Conservation (phyloP, 2,113 vertebrate species). For the Mustelus asterias region DNA sequence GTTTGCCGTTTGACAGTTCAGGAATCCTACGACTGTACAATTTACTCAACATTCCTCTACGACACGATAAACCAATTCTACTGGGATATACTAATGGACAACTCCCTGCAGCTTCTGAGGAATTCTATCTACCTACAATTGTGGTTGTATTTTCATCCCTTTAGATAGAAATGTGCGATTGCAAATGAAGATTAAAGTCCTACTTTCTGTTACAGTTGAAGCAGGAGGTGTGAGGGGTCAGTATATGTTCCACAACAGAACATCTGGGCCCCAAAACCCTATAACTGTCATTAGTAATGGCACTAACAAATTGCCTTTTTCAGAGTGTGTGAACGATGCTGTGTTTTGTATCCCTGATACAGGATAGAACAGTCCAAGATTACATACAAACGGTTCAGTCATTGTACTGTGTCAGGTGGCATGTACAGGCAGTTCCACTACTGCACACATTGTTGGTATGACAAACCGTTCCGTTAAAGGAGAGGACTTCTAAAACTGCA, state of each 20-base stretch:
- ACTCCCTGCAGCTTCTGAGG: neutral
- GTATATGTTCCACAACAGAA: constrained; percentile 13
- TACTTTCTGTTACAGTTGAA: constrained; percentile 23
- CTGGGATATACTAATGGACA: constrained; percentile 14
- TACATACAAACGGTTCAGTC: no score
- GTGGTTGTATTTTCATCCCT: neutral
- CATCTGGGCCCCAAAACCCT: neutral
- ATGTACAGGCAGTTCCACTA: neutral
- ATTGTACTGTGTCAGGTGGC: neutral
- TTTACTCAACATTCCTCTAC: neutral
- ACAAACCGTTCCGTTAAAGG: neutral
- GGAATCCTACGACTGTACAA: neutral
- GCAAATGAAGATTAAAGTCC: constrained; percentile 1
- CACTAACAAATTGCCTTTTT: neutral
- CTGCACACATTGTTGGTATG: neutral
- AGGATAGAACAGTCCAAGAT: neutral
- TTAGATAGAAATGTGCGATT: constrained; percentile 27
- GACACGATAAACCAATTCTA: neutral
- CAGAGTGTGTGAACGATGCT: neutral
- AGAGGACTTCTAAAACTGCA: neutral
- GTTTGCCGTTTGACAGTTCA: neutral
- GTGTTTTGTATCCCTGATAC: neutral
- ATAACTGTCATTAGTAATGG: neutral
- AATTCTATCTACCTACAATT: neutral
- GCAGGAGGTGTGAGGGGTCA: constrained; percentile 7